Evolutionary conservation across 2,113 vertebrate species (phyloP), one percentile per base, ranked within the genome.

Genomic region (Phalacrocorax pelagicus): DNA sequence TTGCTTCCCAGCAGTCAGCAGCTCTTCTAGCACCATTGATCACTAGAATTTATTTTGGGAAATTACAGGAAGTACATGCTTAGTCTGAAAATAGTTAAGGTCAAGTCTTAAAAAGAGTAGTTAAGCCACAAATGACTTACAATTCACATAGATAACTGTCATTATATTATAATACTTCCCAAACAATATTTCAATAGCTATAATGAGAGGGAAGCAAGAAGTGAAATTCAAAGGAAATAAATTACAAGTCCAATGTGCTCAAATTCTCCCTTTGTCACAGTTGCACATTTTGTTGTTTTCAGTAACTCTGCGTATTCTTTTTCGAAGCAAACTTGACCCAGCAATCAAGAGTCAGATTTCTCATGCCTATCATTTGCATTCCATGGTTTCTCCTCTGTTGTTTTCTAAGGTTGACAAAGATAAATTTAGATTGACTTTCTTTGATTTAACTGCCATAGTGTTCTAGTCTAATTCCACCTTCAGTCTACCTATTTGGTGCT

Each of bases 201-300:
- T 86, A 96, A 95, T 91, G 80, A 94, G 85, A 81, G 86, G 34
- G 79, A 88, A 89, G 80, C 42, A 85, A 84, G 52, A 94, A 88
- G 29, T 70, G 20, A 85, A 87, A 44, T 29, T 71, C 78, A 71
- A 34, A 85, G 59, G 91, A 83, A 79, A 79, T 55, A 47, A 95
- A 90, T 90, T 52, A 66, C 34, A 83, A 87, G 59, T 38, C n/a
- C 57, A 71, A 22, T 13, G 47, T 94, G n/a, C 63, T 51, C 73
- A 71, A 63, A 72, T 65, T 70, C 51, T 88, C 46, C 67, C 36
- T 84, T 79, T 91, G 49, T 96, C 47, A 67, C 93, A 38, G 88
- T 86, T 61, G 67, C 18, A 11, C 49, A 42, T 81, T 87, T 90
- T 80, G 42, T 51, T 61, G 67, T 46, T 95, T 92, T 66, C 67